Conservation (phyloP, 1,140 invertebrate genomes). For the Bombus sibiricus region DNA sequence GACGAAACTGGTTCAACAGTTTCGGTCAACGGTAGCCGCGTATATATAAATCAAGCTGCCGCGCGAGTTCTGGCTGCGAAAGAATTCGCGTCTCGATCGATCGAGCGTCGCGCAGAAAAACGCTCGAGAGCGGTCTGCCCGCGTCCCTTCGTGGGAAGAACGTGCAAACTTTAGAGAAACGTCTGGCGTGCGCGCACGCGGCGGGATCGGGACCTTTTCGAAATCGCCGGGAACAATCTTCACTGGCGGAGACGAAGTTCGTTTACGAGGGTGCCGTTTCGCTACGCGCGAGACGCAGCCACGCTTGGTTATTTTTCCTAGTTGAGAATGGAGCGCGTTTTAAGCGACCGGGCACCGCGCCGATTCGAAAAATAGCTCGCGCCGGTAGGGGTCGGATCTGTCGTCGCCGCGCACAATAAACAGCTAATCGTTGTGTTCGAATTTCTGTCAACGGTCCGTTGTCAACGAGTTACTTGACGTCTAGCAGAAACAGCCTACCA, state of each 20-base stretch:
- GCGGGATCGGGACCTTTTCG: not conserved
- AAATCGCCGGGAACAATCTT: conserved; percentile 5
- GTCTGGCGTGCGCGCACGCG: not conserved
- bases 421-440: conserved; percentile 61
- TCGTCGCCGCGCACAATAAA: conserved; percentile 62
- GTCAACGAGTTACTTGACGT: conserved; percentile 48
- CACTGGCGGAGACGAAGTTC: not conserved
- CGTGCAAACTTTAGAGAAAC: conserved; percentile 47
- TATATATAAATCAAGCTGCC: conserved; percentile 74
- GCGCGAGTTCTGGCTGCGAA: conserved; percentile 71
- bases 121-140: conserved; percentile 67
- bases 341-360: not conserved
- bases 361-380: conserved; percentile 45
- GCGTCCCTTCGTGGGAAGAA: conserved; percentile 69
- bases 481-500: conserved; percentile 31
- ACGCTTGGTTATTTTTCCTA: conserved; percentile 22
- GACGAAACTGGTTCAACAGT: conserved; percentile 78
- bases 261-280: not conserved
- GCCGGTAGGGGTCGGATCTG: conserved; percentile 56
- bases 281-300: not conserved
- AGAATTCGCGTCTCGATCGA: conserved; percentile 72
- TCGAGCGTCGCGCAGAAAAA: conserved; percentile 74
- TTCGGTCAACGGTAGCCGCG: conserved; percentile 71
- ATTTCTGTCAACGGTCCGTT: conserved; percentile 53
- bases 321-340: not conserved